phyloP scores from a whole-genome alignment of 2,888 invertebrate genomes.

The Pristionchus entomophagus region DNA sequence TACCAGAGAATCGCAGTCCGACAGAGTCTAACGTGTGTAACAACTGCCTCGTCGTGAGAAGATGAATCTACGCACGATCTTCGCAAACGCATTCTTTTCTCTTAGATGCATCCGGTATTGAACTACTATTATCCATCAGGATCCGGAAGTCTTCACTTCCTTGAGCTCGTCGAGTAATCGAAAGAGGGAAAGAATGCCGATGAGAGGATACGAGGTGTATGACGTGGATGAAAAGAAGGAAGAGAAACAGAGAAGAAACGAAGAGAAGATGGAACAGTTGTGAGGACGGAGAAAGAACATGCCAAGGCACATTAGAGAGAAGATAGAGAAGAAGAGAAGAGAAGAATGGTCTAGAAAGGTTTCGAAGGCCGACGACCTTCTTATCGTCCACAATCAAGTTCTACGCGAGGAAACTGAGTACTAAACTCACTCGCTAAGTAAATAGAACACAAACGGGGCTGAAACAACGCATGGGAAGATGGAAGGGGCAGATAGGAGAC shows the following conservation, averaged over 20 bases:
- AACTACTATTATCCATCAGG: neutral
- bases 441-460: neutral
- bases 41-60: neutral
- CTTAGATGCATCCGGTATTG: no score
- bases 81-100: no score
- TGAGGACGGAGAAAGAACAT: slow-evolving; percentile 3
- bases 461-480: neutral
- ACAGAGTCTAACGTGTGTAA: slow-evolving; percentile 19
- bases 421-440: neutral
- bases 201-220: neutral
- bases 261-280: neutral
- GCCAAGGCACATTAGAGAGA: neutral
- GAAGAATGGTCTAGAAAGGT: neutral
- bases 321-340: neutral
- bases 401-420: neutral
- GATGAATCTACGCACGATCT: neutral
- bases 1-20: neutral
- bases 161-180: neutral
- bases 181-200: neutral
- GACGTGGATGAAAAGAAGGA: slow-evolving; percentile 8
- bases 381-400: slow-evolving; percentile 14
- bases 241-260: slow-evolving; percentile 19
- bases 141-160: neutral
- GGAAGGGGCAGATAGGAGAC: neutral
- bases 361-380: neutral